phyloP scores from a whole-genome alignment of 2,113 vertebrate genomes.

The Cyprinus carpio region DNA sequence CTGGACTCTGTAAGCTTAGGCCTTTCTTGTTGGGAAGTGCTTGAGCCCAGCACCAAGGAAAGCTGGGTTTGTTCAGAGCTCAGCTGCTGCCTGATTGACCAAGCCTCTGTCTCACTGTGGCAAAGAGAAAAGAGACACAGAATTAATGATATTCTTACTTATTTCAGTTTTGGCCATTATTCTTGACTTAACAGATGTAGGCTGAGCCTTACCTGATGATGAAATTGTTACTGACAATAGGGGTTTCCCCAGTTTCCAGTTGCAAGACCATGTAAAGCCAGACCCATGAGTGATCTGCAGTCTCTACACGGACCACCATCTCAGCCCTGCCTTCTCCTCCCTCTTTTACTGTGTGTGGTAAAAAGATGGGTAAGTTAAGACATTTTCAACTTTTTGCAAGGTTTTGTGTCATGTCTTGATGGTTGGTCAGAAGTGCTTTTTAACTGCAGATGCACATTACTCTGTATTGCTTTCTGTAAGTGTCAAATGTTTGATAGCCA shows the following conservation, averaged over 20 bases:
- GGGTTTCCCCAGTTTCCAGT: constrained; percentile 80
- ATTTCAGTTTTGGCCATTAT: background rate
- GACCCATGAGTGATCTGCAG: constrained; percentile 79
- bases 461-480: constrained; percentile 28
- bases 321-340: constrained; percentile 83
- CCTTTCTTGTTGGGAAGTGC: constrained; percentile 76
- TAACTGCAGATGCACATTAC: constrained; percentile 40
- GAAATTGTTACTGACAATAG: constrained; percentile 86
- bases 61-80: constrained; percentile 83
- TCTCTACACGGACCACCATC: constrained; percentile 85
- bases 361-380: constrained; percentile 41
- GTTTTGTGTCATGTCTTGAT: constrained; percentile 62
- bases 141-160: constrained; percentile 16
- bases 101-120: constrained; percentile 87
- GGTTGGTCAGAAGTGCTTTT: constrained; percentile 43
- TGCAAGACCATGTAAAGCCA: constrained; percentile 89
- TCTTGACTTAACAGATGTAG: background rate
- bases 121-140: background rate
- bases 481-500: constrained; percentile 43
- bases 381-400: constrained; percentile 17
- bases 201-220: constrained; percentile 81
- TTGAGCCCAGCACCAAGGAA: constrained; percentile 74
- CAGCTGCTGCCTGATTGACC: constrained; percentile 90
- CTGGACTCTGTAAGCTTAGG: constrained; percentile 79
- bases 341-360: constrained; percentile 79